These are phyloP conservation scores for Thumatha senex DNA, from an alignment of 2,888 invertebrate species.

Conservation along the genomic window DNA sequence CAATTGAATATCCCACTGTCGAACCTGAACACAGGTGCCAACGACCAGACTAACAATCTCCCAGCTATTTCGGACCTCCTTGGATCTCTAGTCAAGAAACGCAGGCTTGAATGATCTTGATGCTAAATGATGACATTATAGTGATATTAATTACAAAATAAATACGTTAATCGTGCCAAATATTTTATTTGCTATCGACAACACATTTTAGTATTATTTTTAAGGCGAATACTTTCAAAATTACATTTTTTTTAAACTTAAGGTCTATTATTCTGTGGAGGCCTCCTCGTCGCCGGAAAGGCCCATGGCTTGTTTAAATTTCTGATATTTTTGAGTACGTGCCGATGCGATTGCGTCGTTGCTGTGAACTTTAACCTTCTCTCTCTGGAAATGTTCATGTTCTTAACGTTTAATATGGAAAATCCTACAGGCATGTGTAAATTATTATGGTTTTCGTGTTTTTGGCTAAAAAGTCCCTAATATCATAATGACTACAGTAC, in stretches of 20 bases:
- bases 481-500: too few species aligned
- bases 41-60: conserved; percentile 89
- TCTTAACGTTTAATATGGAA: not conserved
- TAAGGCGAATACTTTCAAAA: conserved; percentile 35
- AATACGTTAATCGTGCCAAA: conserved; percentile 18
- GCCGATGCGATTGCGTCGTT: conserved; percentile 52
- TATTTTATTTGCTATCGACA: conserved; percentile 45
- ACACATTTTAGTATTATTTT: conserved; percentile 34
- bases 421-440: too few species aligned
- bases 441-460: too few species aligned
- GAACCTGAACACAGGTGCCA: conserved; percentile 83
- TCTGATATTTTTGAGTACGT: conserved; percentile 60
- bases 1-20: conserved; percentile 74
- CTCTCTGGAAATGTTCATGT: conserved; percentile 54
- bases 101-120: conserved; percentile 85
- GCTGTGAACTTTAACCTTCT: conserved; percentile 64
- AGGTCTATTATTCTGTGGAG: conserved; percentile 61
- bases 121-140: not conserved
- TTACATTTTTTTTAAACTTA: conserved; percentile 42
- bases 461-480: too few species aligned
- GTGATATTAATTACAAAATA: conserved; percentile 4
- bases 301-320: conserved; percentile 74
- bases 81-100: conserved; percentile 91
- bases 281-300: conserved; percentile 71
- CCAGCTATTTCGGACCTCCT: conserved; percentile 92